These are phyloP conservation scores for Passer domesticus DNA, from an alignment of 2,113 vertebrate species.

Conservation along the genomic window DNA sequence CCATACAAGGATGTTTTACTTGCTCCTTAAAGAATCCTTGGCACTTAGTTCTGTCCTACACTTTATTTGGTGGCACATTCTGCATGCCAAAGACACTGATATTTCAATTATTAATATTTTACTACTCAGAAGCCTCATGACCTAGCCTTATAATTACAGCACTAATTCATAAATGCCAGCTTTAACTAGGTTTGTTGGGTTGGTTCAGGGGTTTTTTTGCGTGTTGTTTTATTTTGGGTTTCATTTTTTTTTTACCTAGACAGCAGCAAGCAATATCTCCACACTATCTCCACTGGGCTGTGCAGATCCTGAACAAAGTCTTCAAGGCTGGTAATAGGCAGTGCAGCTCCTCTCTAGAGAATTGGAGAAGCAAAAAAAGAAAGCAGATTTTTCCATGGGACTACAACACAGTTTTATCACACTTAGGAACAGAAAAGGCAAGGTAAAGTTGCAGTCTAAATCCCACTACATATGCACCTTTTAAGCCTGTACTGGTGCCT, in stretches of 20 bases:
- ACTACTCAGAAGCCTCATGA: background rate
- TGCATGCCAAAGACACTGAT: background rate
- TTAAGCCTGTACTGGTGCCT: background rate
- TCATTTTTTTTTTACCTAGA: background rate
- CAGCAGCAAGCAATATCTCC: background rate
- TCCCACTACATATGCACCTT: background rate
- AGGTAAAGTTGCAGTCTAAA: background rate
- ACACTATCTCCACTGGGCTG: background rate
- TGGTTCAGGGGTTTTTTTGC: background rate
- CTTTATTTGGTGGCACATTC: background rate
- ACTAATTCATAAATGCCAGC: background rate
- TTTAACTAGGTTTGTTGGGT: background rate
- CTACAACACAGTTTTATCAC: background rate
- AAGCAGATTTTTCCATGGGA: background rate
- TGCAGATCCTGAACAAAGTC: background rate
- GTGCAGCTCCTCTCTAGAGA: background rate
- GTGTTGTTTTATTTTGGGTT: background rate
- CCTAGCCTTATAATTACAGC: background rate
- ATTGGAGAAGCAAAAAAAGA: background rate
- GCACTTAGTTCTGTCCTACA: background rate
- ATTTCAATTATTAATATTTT: background rate
- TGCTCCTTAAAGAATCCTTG: background rate
- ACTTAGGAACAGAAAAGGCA: background rate
- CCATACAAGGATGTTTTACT: background rate
- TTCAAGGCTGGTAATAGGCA: background rate